Percentiles rank a stretch among this genome's conserved stretches.
phyloP scores from a whole-genome alignment of 2,888 invertebrate genomes.

The Ametastegia equiseti region DNA sequence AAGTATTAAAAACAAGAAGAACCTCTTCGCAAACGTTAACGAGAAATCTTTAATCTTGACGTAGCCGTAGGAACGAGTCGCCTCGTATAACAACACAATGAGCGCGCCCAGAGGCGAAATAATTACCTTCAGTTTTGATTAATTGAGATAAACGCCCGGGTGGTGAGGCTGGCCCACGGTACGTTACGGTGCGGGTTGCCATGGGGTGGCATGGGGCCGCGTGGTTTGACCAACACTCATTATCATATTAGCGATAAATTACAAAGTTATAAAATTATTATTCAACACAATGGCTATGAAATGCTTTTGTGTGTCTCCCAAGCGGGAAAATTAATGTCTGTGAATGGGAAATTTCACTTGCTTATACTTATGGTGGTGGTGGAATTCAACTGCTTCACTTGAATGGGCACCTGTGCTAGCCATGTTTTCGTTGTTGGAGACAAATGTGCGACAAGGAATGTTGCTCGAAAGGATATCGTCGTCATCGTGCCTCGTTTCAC shows the following conservation, averaged over 20 bases:
- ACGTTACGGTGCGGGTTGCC: neutral
- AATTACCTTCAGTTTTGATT: conserved; percentile 39
- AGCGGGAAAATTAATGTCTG: conserved; percentile 16
- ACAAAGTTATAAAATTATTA: conserved; percentile 45
- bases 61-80: neutral
- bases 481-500: neutral
- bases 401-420: conserved; percentile 13
- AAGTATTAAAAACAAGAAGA: neutral
- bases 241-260: conserved; percentile 45
- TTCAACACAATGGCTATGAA: conserved; percentile 33
- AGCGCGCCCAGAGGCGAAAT: conserved; percentile 13
- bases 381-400: conserved; percentile 4
- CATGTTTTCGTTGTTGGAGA: neutral
- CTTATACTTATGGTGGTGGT: no score
- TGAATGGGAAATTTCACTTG: conserved; percentile 35
- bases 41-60: conserved; percentile 37
- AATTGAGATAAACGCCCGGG: conserved; percentile 45
- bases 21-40: conserved; percentile 32
- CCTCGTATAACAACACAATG: conserved; percentile 35
- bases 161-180: neutral
- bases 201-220: neutral
- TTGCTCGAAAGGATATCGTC: neutral
- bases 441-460: neutral
- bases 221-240: conserved; percentile 43
- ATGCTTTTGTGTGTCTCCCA: conserved; percentile 38